Evolutionary conservation across 2,113 vertebrate genomes (phyloP), one percentile per base, ranked within the genome.

Genomic region (Cololabis saira): DNA sequence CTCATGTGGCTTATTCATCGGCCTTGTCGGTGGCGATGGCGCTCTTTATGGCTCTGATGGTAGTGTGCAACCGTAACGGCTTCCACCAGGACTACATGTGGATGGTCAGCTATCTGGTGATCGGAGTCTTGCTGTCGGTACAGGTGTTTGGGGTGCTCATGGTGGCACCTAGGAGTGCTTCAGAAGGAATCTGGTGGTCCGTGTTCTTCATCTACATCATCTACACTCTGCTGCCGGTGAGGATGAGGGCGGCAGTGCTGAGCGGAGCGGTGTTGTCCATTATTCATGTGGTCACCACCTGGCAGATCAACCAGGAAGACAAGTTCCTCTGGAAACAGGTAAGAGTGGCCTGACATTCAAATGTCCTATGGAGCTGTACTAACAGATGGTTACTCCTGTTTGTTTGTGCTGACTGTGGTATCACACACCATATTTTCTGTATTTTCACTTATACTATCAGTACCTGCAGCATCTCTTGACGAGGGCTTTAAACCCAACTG

Each of bases 41-140:
- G 0, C 93, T 97, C 3, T 98, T 98, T 73, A 82, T 98, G 89
- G 93, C 93, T 0, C 92, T 99, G n/a, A 96, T 97, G 95, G 94
- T 96, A 64, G 93, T 98, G 70, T 99, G 97, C 86, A 98, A 96
- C 60, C 94, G 95, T 48, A 96, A 95, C 41, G 95, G 96, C 76
- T 98, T 98, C 87, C 97, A 95, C 87, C 96, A 97, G 92, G 97
- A 98, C 92, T 97, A 95, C 80, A 96, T 98, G 97, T 96, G 96
- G 96, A 95, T 95, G 84, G 95, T 98, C 87, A 98, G 95, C 87
- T 99, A 98, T 58, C 89, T 96, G 92, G 97, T 98, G 71, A 93
- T 98, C 65, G 95, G 90, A 15, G 87, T 96, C 45, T 84, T 99
- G 75, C 87, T 94, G 1, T 92, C 90, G 0, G 94, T 99, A 24